Conservation (phyloP, 35 echinoderm and acorn worm species). For the Heliocidaris erythrogramma region DNA sequence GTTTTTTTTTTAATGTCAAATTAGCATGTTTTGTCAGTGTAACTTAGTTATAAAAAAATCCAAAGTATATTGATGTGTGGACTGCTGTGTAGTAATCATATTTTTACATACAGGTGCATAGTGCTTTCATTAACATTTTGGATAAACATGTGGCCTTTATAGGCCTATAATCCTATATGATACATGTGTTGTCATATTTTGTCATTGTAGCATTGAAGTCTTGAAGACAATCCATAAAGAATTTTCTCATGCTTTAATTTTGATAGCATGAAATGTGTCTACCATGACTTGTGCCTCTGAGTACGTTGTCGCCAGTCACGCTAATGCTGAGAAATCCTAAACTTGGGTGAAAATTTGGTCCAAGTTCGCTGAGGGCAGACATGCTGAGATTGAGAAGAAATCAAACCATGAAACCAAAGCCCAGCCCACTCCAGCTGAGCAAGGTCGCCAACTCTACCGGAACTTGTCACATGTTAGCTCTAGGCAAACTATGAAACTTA, state of each 20-base stretch:
- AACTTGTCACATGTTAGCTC: slow-evolving; percentile 34
- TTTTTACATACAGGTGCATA: no score
- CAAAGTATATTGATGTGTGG: no score
- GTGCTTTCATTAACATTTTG: no score
- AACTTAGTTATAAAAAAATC: no score
- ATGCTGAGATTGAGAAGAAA: neutral
- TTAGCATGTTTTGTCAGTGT: no score
- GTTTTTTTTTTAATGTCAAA: no score
- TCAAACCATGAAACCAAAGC: neutral
- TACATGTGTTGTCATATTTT: no score
- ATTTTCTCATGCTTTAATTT: neutral
- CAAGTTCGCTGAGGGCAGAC: neutral
- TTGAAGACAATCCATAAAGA: no score
- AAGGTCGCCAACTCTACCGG: slow-evolving; percentile 28
- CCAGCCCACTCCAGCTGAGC: neutral
- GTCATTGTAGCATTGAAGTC: neutral
- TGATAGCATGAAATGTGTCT: neutral
- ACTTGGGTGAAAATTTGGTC: neutral
- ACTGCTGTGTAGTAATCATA: no score
- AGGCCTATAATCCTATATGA: no score
- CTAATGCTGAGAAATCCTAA: neutral
- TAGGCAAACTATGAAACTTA: slow-evolving; percentile 29
- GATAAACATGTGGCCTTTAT: no score
- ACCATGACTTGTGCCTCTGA: neutral
- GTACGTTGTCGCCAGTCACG: neutral